Conservation (phyloP, 2,888 invertebrate genomes). For the Eupsilia transversa region DNA sequence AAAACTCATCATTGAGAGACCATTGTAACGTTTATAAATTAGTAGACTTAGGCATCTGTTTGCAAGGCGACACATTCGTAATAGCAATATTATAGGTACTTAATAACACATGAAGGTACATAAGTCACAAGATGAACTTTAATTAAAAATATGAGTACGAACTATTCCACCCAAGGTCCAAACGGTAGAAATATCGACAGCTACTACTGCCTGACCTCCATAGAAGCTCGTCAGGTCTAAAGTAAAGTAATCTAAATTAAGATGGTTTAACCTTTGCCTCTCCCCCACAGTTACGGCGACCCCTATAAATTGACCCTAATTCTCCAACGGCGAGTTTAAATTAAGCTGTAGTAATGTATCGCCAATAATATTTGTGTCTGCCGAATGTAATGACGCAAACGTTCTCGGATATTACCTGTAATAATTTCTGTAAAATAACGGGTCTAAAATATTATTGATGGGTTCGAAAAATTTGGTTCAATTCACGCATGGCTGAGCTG, state of each 20-base stretch:
- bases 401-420: conserved; percentile 37
- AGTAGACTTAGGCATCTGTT: too few species aligned
- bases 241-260: conserved; percentile 69
- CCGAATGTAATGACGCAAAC: conserved; percentile 33
- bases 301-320: conserved; percentile 81
- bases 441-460: conserved; percentile 34
- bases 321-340: conserved; percentile 67
- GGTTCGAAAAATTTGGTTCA: conserved; percentile 28
- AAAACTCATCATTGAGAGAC: too few species aligned
- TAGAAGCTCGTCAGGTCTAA: conserved; percentile 28
- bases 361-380: conserved; percentile 56
- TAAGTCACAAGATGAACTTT: not conserved
- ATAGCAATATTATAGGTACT: not conserved
- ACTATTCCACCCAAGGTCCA: not conserved
- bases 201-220: conserved; percentile 16
- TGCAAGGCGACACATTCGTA: not conserved
- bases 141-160: conserved; percentile 2
- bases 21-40: too few species aligned
- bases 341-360: conserved; percentile 70
- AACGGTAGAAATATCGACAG: conserved; percentile 24
- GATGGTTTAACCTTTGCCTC: conserved; percentile 78
- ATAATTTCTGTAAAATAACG: conserved; percentile 37
- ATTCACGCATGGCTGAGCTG: conserved; percentile 12
- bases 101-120: not conserved
- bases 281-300: conserved; percentile 73